Percentiles rank a stretch among this genome's conserved stretches.
phyloP scores from a whole-genome alignment of 2,113 vertebrate genomes.

The Cyanoramphus novaezelandiae region DNA sequence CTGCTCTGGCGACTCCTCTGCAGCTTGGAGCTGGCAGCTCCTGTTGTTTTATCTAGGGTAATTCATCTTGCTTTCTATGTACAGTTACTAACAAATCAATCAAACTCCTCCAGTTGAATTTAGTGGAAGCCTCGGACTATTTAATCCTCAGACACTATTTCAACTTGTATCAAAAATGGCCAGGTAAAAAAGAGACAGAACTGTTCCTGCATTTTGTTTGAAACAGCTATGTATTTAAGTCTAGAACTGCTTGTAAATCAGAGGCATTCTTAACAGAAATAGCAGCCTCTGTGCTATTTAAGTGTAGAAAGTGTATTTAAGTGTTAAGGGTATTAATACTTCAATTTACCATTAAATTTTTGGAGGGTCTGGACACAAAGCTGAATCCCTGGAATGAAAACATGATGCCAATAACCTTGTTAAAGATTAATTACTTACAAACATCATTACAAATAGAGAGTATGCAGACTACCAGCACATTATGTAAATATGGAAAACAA shows the following conservation, averaged over 20 bases:
- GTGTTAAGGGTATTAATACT: not conserved
- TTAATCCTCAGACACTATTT: not conserved
- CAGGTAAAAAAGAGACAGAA: not conserved
- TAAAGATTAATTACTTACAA: slow-evolving; percentile 33
- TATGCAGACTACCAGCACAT: slow-evolving; percentile 32
- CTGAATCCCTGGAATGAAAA: not conserved
- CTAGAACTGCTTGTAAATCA: not conserved
- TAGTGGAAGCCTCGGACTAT: not conserved
- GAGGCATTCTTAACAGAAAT: not conserved
- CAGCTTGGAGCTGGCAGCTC: not conserved
- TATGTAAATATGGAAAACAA: slow-evolving; percentile 50
- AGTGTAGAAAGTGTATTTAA: not conserved
- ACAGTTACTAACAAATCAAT: slow-evolving; percentile 30
- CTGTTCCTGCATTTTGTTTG: not conserved
- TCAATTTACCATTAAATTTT: not conserved
- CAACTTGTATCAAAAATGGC: not conserved
- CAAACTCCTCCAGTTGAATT: not conserved
- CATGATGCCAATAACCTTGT: not conserved
- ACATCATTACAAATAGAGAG: slow-evolving; percentile 13
- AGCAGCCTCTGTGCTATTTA: not conserved
- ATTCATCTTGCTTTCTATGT: slow-evolving; percentile 34
- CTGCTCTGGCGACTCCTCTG: not conserved
- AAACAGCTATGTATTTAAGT: not conserved
- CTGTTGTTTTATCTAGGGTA: not conserved
- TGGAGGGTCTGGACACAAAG: not conserved